Evolutionary conservation across 2,797 vertebrate species (phyloP).

Genomic region (Lepilemur septentrionalis): DNA sequence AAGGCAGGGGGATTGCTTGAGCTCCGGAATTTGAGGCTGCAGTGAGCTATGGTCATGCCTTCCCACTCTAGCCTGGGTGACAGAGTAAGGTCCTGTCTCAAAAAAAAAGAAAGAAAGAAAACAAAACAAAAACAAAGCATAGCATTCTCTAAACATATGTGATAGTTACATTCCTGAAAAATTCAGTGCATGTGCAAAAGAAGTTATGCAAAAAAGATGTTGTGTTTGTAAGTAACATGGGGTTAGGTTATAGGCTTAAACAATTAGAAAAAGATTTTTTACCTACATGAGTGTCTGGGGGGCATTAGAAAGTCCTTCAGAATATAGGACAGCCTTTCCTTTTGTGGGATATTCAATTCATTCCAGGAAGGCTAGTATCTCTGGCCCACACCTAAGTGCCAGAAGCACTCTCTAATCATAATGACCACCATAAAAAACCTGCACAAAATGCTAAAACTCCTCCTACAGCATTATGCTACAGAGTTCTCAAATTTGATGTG

Average conservation of each 20-base stretch:
- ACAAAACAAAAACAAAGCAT: neutral
- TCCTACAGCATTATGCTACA: neutral
- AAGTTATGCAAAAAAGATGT: neutral
- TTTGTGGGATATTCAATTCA: neutral
- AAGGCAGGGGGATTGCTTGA: too few relatives aligned
- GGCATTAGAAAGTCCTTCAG: neutral
- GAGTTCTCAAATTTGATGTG: neutral
- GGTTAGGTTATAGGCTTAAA: neutral
- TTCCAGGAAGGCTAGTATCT: neutral
- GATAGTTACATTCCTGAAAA: neutral
- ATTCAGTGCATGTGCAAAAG: neutral
- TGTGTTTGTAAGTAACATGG: neutral
- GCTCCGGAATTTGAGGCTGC: too few relatives aligned
- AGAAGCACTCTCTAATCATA: neutral
- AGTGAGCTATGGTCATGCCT: too few relatives aligned
- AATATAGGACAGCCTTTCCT: neutral
- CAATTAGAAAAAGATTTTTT: neutral
- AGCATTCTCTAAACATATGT: neutral
- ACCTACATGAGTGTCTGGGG: neutral
- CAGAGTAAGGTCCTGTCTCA: too few relatives aligned
- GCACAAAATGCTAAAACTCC: neutral
- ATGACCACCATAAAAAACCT: neutral
- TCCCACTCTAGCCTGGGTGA: too few relatives aligned
- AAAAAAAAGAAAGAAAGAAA: too few relatives aligned
- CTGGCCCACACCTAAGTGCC: neutral